Base-by-base conservation (phyloP, 2,113 vertebrate genomes). In the Butorides virescens region DNA sequence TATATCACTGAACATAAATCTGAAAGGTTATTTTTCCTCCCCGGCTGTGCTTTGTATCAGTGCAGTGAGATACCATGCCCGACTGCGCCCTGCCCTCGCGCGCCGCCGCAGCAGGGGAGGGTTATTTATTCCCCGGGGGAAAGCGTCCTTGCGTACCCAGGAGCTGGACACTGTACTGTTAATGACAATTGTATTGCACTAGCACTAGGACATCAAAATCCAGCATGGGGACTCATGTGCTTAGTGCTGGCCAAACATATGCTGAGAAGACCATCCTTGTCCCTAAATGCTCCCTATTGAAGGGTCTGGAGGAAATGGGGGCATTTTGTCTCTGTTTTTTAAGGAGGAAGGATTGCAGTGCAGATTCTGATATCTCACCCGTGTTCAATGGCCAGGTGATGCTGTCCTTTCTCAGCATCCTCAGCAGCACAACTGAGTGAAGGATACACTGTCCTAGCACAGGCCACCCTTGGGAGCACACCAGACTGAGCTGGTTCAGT, bases 1-100 rank as follows among this genome's bases (percentile, higher is more conserved):
- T 86, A 91, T 92, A 93, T 96, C 86, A 85, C 91, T 95, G 91
- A 95, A 87, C 91, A 93, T 76, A 94, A 90, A 96, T 25, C 23
- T 0, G 0, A 95, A 97, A 97, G 94, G 92, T 97, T 97, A 90
- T 91, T 94, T 92, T 97, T 96, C n/a, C 89, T 95, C 89, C 46
- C 42, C 0, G 19, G 91, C 91, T 91, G 80, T 88, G 73, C 80
- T 92, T 89, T 65, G 68, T 61, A 92, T 34, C 65, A 65, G 36
- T 11, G 39, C 84, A 75, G 66, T 21, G 50, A 70, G 80, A 53
- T 15, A 61, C 56, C 26, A 65, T 79, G 92, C 89, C 80, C 87
- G 88, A 49, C 37, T 32, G 70, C 53, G 16, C 81, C 27, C 80
- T 95, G 79, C 21, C 21, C 26, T 70, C 0, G 0, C 2, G 1